These are phyloP conservation scores for Perizoma affinitatum DNA, from an alignment of 2,888 invertebrate species.

Conservation along the genomic window DNA sequence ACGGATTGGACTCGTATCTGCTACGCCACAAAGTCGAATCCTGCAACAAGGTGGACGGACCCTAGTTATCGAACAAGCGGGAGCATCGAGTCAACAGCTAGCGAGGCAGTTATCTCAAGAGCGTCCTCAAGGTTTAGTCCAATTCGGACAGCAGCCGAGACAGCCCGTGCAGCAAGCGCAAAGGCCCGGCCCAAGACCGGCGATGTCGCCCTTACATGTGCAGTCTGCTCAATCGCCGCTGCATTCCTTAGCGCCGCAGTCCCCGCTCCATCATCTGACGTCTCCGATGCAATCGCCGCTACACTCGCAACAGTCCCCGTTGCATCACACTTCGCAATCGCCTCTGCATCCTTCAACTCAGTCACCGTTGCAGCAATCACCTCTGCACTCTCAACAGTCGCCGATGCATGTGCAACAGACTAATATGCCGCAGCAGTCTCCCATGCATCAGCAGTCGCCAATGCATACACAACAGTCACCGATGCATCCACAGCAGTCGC, in stretches of 20 bases:
- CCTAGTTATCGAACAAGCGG: constrained; percentile 73
- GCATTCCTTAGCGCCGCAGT: constrained; percentile 44
- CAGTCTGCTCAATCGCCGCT: constrained; percentile 67
- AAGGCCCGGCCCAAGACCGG: constrained; percentile 59
- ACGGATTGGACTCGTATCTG: constrained; percentile 71
- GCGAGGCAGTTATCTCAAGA: constrained; percentile 62
- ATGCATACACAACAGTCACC: constrained; percentile 72
- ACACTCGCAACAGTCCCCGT: constrained; percentile 63
- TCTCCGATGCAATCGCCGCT: constrained; percentile 65
- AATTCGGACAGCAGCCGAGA: constrained; percentile 63
- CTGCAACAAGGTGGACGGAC: constrained; percentile 64
- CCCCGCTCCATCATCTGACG: constrained; percentile 47
- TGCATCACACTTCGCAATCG: constrained; percentile 54
- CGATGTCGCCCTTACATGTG: constrained; percentile 64
- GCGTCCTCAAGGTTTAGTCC: constrained; percentile 59
- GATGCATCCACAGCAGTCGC: constrained; percentile 62
- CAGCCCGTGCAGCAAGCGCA: constrained; percentile 26
- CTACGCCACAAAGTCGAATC: constrained; percentile 46
- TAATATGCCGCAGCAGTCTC: constrained; percentile 67
- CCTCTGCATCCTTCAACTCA: constrained; percentile 57
- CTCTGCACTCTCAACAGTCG: constrained; percentile 64
- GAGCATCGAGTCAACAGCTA: constrained; percentile 63
- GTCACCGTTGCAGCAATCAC: constrained; percentile 64
- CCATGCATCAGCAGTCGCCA: constrained; percentile 68
- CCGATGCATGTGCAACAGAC: constrained; percentile 75